Conservation (phyloP, 2,113 vertebrate species). For the Oriolus oriolus region DNA sequence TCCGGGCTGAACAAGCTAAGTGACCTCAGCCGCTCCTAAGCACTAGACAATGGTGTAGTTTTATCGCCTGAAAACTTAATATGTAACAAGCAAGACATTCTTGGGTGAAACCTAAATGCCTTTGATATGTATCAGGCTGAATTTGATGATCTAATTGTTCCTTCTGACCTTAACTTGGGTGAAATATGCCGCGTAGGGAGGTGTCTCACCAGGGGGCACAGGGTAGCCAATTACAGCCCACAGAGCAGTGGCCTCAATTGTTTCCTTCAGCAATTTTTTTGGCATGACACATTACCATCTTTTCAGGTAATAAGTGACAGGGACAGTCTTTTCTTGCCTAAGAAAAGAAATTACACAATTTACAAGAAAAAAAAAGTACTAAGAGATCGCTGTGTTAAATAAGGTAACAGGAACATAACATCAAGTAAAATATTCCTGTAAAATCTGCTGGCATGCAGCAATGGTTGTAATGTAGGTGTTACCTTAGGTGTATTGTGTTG, state of each 20-base stretch:
- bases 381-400: not conserved
- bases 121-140: not conserved
- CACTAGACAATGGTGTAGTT: not conserved
- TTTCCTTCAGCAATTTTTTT: conserved; percentile 13
- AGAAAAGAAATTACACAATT: not conserved
- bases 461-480: not conserved
- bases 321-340: not conserved
- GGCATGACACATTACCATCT: not conserved
- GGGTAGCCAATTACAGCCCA: not conserved
- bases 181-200: not conserved
- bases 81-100: conserved; percentile 10
- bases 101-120: not conserved
- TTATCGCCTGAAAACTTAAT: not conserved
- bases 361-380: not conserved
- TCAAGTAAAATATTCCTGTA: not conserved
- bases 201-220: not conserved
- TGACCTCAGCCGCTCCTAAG: not conserved
- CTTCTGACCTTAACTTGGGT: not conserved
- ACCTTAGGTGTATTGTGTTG: not conserved
- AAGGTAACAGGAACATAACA: not conserved
- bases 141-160: not conserved
- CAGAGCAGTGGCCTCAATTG: not conserved
- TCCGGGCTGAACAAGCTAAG: not conserved
- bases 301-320: conserved; percentile 9
- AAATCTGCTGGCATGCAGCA: not conserved